Conservation (phyloP, 2,888 invertebrate species). For the Prenolepis imparis region DNA sequence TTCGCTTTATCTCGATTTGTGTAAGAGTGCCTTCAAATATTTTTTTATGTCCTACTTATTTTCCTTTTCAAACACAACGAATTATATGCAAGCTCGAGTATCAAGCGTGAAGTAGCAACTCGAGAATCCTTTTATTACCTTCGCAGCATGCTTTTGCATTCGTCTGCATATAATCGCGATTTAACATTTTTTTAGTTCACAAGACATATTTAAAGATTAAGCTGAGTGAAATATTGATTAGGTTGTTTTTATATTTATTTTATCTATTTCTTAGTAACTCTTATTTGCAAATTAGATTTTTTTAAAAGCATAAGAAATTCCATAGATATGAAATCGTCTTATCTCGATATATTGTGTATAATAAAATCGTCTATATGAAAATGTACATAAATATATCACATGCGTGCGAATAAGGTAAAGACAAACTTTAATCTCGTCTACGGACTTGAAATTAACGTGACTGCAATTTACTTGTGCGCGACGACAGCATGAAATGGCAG, state of each 20-base stretch:
- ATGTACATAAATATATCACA: not conserved
- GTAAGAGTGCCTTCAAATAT: slow-evolving; percentile 21
- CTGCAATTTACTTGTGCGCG: slow-evolving; percentile 18
- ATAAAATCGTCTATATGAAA: not conserved
- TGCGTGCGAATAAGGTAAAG: not conserved
- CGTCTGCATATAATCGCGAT: not conserved
- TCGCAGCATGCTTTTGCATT: not conserved
- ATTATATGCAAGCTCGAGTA: slow-evolving; percentile 10
- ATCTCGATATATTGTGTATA: not conserved
- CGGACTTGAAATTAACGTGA: slow-evolving; percentile 16
- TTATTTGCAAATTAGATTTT: not conserved
- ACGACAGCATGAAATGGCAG: slow-evolving; percentile 45
- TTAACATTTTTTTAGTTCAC: not conserved
- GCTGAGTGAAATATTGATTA: not conserved
- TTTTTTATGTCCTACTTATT: not conserved
- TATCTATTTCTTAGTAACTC: not conserved
- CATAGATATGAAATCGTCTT: not conserved
- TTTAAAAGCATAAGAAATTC: not conserved
- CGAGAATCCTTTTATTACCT: not conserved
- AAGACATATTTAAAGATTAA: not conserved
- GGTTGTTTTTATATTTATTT: not conserved
- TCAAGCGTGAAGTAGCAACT: not conserved
- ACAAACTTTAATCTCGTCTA: not conserved
- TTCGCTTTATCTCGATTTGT: slow-evolving; percentile 40
- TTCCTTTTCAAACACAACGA: slow-evolving; percentile 7